Evolutionary conservation across 2,797 vertebrate species (phyloP).

Genomic region (Etheostoma nigrum): DNA sequence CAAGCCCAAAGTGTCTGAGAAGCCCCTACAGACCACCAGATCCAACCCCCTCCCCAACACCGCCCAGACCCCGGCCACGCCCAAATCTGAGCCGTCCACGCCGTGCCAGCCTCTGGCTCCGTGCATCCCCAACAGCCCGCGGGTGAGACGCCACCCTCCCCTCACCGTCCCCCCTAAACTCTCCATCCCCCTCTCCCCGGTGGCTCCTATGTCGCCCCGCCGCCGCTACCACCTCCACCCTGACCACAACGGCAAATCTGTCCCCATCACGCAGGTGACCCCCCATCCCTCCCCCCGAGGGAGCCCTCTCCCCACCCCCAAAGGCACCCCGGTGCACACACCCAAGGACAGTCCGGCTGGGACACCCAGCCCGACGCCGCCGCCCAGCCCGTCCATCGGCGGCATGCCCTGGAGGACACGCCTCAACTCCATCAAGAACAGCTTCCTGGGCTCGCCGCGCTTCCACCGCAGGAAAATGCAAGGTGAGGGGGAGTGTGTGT

Average conservation of each 20-base stretch:
- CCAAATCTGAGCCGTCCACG: slow-evolving; percentile 84
- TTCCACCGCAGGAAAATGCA: slow-evolving; percentile 99
- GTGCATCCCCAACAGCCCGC: slow-evolving; percentile 83
- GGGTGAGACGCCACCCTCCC: slow-evolving; percentile 83
- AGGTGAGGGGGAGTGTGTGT: slow-evolving; percentile 78
- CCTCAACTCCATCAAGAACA: slow-evolving; percentile 99
- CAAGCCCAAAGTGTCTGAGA: slow-evolving; percentile 92
- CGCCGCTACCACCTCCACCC: slow-evolving; percentile 85
- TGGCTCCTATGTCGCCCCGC: slow-evolving; percentile 86
- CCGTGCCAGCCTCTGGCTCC: slow-evolving; percentile 79
- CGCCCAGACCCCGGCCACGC: slow-evolving; percentile 74
- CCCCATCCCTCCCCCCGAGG: slow-evolving; percentile 97
- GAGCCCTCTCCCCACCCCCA: slow-evolving; percentile 97
- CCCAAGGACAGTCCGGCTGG: slow-evolving; percentile 98
- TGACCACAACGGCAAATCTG: slow-evolving; percentile 96
- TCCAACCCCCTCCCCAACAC: slow-evolving; percentile 92
- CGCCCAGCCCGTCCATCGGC: slow-evolving; percentile 97
- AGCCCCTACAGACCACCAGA: slow-evolving; percentile 93
- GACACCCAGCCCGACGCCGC: slow-evolving; percentile 96
- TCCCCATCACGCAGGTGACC: slow-evolving; percentile 98
- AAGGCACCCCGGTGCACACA: slow-evolving; percentile 98
- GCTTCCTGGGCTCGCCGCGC: slow-evolving; percentile 97
- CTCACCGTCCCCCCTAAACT: slow-evolving; percentile 86
- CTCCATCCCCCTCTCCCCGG: slow-evolving; percentile 85
- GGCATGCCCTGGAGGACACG: slow-evolving; percentile 98